Evolutionary conservation across 2,113 vertebrate genomes (phyloP).

Genomic region (Tachysurus vachellii): DNA sequence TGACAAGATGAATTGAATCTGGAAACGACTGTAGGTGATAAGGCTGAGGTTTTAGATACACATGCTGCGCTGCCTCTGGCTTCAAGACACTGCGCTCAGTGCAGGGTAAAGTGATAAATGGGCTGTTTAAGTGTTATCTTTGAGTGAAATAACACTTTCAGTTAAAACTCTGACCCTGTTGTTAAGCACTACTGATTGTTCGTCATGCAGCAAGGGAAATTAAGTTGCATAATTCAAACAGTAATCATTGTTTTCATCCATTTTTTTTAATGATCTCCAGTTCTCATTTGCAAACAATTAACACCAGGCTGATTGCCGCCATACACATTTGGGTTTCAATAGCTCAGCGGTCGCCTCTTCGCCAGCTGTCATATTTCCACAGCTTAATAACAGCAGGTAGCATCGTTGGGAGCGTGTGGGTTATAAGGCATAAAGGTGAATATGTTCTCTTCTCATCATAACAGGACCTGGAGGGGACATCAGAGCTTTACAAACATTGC

Average conservation of each 20-base stretch:
- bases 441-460: slow-evolving; percentile 63
- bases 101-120: slow-evolving; percentile 19
- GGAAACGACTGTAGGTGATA: slow-evolving; percentile 63
- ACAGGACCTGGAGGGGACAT: slow-evolving; percentile 69
- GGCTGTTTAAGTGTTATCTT: slow-evolving; percentile 9
- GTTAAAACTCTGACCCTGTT: slow-evolving; percentile 45
- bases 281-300: slow-evolving; percentile 62
- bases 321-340: slow-evolving; percentile 54
- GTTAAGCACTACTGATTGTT: slow-evolving; percentile 40
- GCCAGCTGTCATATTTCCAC: slow-evolving; percentile 60
- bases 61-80: slow-evolving; percentile 51
- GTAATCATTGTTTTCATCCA: slow-evolving; percentile 43
- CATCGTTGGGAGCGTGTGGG: slow-evolving; percentile 61
- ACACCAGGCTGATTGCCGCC: slow-evolving; percentile 62
- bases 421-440: slow-evolving; percentile 62
- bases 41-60: slow-evolving; percentile 40
- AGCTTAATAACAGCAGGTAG: slow-evolving; percentile 64
- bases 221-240: slow-evolving; percentile 45
- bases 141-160: slow-evolving; percentile 32
- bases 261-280: slow-evolving; percentile 48
- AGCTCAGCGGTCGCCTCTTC: slow-evolving; percentile 60
- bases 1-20: slow-evolving; percentile 71
- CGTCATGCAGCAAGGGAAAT: slow-evolving; percentile 47
- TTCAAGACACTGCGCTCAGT: slow-evolving; percentile 52
- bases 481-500: slow-evolving; percentile 67